Percentiles rank a stretch among this genome's conserved stretches.
Conservation (phyloP, 2,888 invertebrate species). For the Steinernema scapterisci region DNA sequence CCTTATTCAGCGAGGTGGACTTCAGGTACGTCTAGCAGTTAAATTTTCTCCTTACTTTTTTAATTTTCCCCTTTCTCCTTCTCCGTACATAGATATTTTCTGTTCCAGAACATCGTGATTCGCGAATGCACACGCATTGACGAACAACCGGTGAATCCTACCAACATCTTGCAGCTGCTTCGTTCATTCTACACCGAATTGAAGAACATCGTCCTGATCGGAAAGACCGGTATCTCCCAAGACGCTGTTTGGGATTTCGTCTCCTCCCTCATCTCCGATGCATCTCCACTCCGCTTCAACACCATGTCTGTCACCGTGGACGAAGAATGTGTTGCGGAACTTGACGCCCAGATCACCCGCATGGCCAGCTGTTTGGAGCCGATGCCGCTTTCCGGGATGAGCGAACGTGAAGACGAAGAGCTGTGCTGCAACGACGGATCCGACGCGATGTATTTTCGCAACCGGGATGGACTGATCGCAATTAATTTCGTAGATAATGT, state of each 20-base stretch:
- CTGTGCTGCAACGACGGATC: neutral
- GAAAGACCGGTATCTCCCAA: neutral
- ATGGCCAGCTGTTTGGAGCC: neutral
- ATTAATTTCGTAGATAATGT: neutral
- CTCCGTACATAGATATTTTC: neutral
- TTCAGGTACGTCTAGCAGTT: neutral
- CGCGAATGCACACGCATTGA: neutral
- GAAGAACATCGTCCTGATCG: neutral
- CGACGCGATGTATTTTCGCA: neutral
- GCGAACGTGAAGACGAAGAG: neutral
- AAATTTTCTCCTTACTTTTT: neutral
- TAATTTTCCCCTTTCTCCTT: neutral
- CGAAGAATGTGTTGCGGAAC: neutral
- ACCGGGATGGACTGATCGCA: neutral
- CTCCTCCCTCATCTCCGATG: neutral
- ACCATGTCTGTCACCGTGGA: neutral
- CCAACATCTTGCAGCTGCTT: neutral
- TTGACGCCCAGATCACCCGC: neutral
- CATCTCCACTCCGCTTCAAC: neutral
- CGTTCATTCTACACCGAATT: neutral
- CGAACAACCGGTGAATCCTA: neutral
- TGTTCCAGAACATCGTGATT: neutral
- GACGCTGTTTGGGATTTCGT: neutral
- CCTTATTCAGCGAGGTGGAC: neutral
- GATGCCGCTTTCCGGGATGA: too few relatives aligned